Conservation (phyloP, 2,113 vertebrate species). For the Sylvia atricapilla region DNA sequence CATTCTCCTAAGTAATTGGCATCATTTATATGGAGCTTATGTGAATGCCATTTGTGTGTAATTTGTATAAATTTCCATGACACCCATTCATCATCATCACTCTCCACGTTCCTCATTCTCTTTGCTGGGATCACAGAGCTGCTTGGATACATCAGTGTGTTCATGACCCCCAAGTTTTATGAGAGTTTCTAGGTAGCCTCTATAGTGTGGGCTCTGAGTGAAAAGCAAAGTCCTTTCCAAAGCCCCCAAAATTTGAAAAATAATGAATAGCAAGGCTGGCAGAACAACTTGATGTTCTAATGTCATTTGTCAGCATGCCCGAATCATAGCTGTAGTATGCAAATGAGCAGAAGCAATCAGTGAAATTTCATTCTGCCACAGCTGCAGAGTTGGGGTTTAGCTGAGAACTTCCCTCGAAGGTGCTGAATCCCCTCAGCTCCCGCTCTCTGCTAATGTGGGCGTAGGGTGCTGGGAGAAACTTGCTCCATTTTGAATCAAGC, state of each 20-base stretch:
- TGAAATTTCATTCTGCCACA: slow-evolving; percentile 16
- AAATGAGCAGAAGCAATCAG: slow-evolving; percentile 39
- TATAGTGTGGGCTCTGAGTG: rapidly evolving
- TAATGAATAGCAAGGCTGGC: not conserved
- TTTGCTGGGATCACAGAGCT: not conserved
- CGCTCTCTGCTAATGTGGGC: not conserved
- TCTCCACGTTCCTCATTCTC: not conserved
- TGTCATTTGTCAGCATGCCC: not conserved
- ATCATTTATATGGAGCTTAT: not conserved
- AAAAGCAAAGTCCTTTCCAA: not conserved
- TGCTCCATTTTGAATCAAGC: slow-evolving; percentile 36
- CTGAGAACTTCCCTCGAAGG: not conserved
- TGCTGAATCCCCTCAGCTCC: slow-evolving; percentile 30
- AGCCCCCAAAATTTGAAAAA: not conserved
- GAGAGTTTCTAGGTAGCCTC: not conserved
- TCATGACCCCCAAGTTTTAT: not conserved
- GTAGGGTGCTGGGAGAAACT: slow-evolving; percentile 14
- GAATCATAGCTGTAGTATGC: not conserved
- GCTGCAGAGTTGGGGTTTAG: not conserved
- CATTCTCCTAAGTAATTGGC: not conserved
- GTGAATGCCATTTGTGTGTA: not conserved
- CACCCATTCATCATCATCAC: not conserved
- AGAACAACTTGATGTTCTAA: not conserved
- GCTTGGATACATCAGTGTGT: not conserved
- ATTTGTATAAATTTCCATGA: not conserved